Base-by-base conservation (phyloP, 2,797 vertebrate species). In the Buceros bicornis region DNA sequence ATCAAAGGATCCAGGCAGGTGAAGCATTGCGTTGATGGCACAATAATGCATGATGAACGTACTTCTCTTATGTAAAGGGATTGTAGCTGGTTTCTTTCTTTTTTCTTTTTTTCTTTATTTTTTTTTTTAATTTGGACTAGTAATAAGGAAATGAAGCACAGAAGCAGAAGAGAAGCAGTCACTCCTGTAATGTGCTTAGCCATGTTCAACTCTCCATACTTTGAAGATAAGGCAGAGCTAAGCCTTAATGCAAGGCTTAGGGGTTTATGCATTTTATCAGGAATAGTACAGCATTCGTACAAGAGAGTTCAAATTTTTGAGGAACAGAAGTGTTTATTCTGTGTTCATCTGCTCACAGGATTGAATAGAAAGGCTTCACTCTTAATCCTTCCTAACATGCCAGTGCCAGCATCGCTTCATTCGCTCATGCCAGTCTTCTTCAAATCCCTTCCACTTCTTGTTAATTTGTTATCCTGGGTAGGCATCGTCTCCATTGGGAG, bases 401-500 rank as follows among this genome's bases (percentile, higher is more conserved):
- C 26, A 24, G 20, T 45, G 33, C 61, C 47, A 17, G 13, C 11
- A 16, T 74, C 45, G 11, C 37, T 64, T 64, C 5, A 2, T 69
- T 85, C 16, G 13, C 20, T 65, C 29, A 8, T 28, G 18, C 37
- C 62, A 31, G 8, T 19, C 24, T 76, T 72, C 33, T 50, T 35
- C 45, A 35, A n/a, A 31, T 45, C 11, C 48, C n/a, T 69, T 69
- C 25, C 20, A 42, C 1, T 0, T 58, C 77, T 86, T 4, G 2
- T 6, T 2, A 2, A 24, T 61, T 87, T 42, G 28, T 13, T 37
- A 29, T 26, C 43, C 29, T 45, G 58, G 14, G 6, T 65, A 2
- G 5, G 19, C 47, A 69, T 45, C 0, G 0, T 6, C 14, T 51
- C 29, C 2, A 0, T 50, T 89, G 33, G 16, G 54, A 82, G 54